Percentiles rank a stretch among this genome's conserved stretches.
These are phyloP conservation scores for Eupithecia subumbrata DNA, from an alignment of 2,888 invertebrate genomes.

Conservation along the genomic window DNA sequence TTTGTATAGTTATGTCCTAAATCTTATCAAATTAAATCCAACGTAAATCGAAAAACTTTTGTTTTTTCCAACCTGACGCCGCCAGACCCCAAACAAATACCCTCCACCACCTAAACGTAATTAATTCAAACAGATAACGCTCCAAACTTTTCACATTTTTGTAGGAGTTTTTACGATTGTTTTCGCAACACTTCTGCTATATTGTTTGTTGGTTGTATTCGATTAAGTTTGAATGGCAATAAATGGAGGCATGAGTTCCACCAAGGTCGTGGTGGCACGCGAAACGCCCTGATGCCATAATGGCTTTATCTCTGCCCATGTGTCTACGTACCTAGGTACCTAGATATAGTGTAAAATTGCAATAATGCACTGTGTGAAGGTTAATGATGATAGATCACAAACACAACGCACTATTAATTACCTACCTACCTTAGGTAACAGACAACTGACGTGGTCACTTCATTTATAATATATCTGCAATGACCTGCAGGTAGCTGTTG, in stretches of 20 bases:
- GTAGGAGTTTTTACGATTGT: conserved; percentile 50
- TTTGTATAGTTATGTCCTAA: not conserved
- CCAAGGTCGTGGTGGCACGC: conserved; percentile 72
- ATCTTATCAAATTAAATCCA: not conserved
- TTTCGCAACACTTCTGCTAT: conserved; percentile 53
- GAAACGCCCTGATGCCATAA: conserved; percentile 56
- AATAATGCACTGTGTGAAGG: conserved; percentile 33
- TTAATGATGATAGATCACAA: conserved; percentile 24
- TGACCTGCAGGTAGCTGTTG: no score
- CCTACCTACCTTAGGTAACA: not conserved
- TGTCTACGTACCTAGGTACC: conserved; percentile 15
- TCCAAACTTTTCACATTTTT: conserved; percentile 45
- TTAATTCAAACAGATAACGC: conserved; percentile 32
- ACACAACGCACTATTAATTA: not conserved
- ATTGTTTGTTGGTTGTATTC: conserved; percentile 63
- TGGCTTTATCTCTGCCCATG: conserved; percentile 61
- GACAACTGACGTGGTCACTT: not conserved
- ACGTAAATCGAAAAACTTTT: conserved; percentile 23
- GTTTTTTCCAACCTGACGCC: conserved; percentile 6
- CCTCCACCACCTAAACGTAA: conserved; percentile 7
- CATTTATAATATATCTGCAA: no score
- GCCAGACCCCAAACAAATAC: conserved; percentile 13
- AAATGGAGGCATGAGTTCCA: conserved; percentile 57
- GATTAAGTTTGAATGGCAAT: conserved; percentile 74
- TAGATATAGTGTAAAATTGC: conserved; percentile 19